phyloP scores from a whole-genome alignment of 2,797 vertebrate genomes.

The Pseudomugil tenellus region DNA sequence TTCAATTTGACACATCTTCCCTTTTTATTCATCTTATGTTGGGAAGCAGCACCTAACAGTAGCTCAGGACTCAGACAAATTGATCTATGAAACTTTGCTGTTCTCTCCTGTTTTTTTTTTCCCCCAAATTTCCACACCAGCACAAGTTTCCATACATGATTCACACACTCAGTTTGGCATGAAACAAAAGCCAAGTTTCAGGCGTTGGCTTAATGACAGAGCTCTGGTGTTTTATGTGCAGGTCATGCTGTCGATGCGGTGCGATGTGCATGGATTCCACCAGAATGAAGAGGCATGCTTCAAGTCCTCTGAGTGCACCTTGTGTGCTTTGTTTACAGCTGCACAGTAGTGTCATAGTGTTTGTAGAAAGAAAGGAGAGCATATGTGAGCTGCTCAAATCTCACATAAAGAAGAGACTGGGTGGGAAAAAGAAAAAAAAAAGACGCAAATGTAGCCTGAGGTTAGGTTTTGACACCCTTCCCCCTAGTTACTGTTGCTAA shows the following conservation, averaged over 20 bases:
- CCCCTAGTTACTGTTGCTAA: constrained; percentile 2
- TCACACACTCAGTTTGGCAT: constrained; percentile 48
- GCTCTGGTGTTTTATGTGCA: constrained; percentile 42
- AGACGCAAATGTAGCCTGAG: constrained; percentile 7
- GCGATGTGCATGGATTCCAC: constrained; percentile 25
- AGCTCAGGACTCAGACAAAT: constrained; percentile 27
- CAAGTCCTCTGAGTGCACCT: constrained; percentile 30
- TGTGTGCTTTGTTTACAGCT: constrained; percentile 44
- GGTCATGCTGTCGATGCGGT: constrained; percentile 40
- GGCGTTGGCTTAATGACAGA: constrained; percentile 40
- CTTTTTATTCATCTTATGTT: constrained; percentile 22
- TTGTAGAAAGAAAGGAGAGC: constrained; percentile 2
- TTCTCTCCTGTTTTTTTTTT: constrained; percentile 50
- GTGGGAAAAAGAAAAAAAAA: neutral
- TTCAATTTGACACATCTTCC: constrained; percentile 45
- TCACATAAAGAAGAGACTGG: neutral
- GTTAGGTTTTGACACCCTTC: constrained; percentile 3
- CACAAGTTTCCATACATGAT: constrained; percentile 58
- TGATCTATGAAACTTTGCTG: constrained; percentile 24
- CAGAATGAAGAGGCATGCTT: constrained; percentile 40
- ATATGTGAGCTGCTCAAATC: constrained; percentile 12
- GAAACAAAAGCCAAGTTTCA: constrained; percentile 47
- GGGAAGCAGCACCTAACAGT: constrained; percentile 26
- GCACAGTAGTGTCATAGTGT: constrained; percentile 19
- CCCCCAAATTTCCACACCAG: constrained; percentile 16